Evolutionary conservation across 2,888 invertebrate genomes (phyloP), one percentile per base, ranked within the genome.

Genomic region (Volucella zonaria): DNA sequence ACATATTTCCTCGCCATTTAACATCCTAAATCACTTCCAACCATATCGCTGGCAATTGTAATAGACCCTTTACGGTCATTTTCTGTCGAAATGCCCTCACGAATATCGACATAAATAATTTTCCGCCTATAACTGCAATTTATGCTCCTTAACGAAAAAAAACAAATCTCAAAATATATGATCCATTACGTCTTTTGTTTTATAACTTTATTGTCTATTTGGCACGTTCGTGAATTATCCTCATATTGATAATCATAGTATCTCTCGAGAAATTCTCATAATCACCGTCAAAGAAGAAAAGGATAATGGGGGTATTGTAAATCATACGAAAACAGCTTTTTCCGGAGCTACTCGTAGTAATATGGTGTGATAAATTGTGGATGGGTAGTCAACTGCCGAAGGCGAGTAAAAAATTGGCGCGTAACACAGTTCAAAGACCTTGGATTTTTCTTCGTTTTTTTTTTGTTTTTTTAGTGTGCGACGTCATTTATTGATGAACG

Each of bases 231-330:
- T 64, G 71, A 71, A 77, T 64, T 64, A 42, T 10, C 18, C 71
- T 49, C 58, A 54, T 58, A 58, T 71, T 64, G 49, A 64, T 58
- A 64, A 78, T 62, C 61, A 42, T 23, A 56, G 54, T 23, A 61
- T 62, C 71, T 64, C 47, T 45, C 47, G 73, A 31, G 64, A 47
- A 67, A 68, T 74, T 62, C 62, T 74, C 70, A 70, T 62, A 70
- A 77, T 62, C 70, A 70, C 40, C 43, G 31, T 12, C 54, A 54
- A 40, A 40, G 61, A 43, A 45, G 49, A 56, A 49, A 9, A 11
- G n/a, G 8, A 43, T n/a, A n/a, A n/a, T 18, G 49, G 8, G 11
- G n/a, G 1, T 10, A 14, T 42, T 42, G 14, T 62, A 54, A 68
- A 61, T 61, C 52, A 76, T 61, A 3, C 12, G n/a, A 14, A 54